Evolutionary conservation across 1,140 invertebrate species (phyloP).

Genomic region (Lordiphosa clarofinis): DNA sequence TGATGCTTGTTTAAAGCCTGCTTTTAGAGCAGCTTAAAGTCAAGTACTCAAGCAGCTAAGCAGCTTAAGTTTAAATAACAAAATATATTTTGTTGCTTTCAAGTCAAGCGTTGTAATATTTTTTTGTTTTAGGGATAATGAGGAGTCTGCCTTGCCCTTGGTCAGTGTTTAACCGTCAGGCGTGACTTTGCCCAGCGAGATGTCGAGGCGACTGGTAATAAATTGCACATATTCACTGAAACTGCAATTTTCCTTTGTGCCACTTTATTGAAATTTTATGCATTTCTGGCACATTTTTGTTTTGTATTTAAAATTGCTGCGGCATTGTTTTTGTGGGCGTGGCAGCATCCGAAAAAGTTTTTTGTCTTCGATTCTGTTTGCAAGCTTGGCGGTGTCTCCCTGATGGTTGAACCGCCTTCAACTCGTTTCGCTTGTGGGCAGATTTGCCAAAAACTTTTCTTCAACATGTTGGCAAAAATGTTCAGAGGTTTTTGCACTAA

Average conservation of each 20-base stretch:
- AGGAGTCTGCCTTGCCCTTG: slow-evolving; percentile 1
- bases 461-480: slow-evolving; percentile 7
- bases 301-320: slow-evolving; percentile 16
- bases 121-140: slow-evolving; percentile 1
- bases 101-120: slow-evolving; percentile 10
- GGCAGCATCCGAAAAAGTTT: slow-evolving; percentile 13
- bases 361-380: slow-evolving; percentile 14
- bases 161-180: background rate
- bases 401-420: slow-evolving; percentile 4
- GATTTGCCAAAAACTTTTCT: slow-evolving; percentile 10
- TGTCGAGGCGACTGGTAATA: slow-evolving; percentile 18
- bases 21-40: slow-evolving; percentile 11
- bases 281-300: slow-evolving; percentile 23
- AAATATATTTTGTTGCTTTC: background rate
- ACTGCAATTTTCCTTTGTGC: slow-evolving; percentile 12
- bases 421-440: slow-evolving; percentile 5
- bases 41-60: slow-evolving; percentile 4
- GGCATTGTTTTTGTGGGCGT: slow-evolving; percentile 5
- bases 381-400: slow-evolving; percentile 18
- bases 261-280: slow-evolving; percentile 39
- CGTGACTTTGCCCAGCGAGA: slow-evolving; percentile 2
- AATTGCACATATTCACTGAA: slow-evolving; percentile 28
- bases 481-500: slow-evolving; percentile 9
- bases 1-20: slow-evolving; percentile 2
- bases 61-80: slow-evolving; percentile 4